phyloP scores from a whole-genome alignment of 1,140 invertebrate genomes.

The Homarus americanus region DNA sequence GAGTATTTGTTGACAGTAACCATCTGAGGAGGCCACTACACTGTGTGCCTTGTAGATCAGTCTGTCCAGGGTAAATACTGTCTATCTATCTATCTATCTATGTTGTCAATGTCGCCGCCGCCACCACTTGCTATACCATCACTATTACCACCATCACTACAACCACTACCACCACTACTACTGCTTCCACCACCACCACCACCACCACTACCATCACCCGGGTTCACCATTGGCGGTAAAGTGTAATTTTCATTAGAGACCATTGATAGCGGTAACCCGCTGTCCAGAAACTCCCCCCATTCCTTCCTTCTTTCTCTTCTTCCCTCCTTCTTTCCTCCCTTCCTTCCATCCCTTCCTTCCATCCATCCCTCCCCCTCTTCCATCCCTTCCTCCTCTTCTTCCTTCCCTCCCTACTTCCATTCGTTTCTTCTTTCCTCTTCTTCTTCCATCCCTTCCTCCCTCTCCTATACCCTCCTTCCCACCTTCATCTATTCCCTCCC shows the following conservation, averaged over 20 bases:
- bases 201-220: background rate
- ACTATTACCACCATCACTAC: background rate
- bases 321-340: background rate
- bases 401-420: too few species aligned
- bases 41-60: too few species aligned
- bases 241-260: too few species aligned
- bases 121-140: background rate
- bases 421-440: too few species aligned
- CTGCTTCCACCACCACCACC: background rate
- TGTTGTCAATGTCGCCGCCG: background rate
- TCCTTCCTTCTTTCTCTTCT: background rate
- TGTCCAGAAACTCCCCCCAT: background rate
- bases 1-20: too few species aligned
- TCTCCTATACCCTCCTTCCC: background rate
- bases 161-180: background rate
- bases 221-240: background rate
- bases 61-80: too few species aligned
- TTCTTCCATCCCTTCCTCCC: too few species aligned
- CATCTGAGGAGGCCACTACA: too few species aligned
- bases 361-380: background rate
- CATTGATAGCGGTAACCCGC: too few species aligned
- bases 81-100: too few species aligned
- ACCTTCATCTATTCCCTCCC: background rate
- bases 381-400: too few species aligned
- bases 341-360: too few species aligned